phyloP scores from a whole-genome alignment of 2,888 invertebrate genomes.

The Hyposoter didymator region DNA sequence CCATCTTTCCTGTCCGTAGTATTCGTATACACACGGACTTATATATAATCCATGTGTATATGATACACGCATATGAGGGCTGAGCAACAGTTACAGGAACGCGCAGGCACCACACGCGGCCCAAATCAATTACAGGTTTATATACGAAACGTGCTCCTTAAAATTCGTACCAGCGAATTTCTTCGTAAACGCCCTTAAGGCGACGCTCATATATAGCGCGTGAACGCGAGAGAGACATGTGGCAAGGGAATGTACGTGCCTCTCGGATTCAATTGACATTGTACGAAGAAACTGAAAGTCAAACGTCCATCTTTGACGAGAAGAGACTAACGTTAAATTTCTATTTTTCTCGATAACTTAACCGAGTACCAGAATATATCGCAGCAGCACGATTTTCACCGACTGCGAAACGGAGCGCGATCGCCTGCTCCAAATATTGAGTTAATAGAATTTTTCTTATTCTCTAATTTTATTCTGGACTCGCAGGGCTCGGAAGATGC shows the following conservation, averaged over 20 bases:
- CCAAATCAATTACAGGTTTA: conserved; percentile 15
- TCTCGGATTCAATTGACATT: background rate
- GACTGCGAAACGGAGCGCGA: background rate
- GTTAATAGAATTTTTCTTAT: background rate
- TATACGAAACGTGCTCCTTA: background rate
- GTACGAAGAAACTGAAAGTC: background rate
- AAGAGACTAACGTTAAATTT: background rate
- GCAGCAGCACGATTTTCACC: background rate
- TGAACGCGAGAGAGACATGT: background rate
- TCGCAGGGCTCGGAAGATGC: background rate
- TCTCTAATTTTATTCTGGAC: background rate
- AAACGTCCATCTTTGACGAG: background rate
- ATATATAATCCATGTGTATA: background rate
- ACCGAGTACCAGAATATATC: background rate
- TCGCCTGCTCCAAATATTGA: background rate
- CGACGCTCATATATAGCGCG: background rate
- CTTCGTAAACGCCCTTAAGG: background rate
- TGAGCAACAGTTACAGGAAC: conserved; percentile 23
- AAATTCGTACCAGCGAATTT: conserved; percentile 5
- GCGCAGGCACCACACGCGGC: conserved; percentile 9
- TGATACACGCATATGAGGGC: background rate
- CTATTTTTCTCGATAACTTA: background rate
- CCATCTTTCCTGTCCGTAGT: conserved; percentile 47
- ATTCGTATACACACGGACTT: conserved; percentile 9
- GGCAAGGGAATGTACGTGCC: background rate